Conservation (phyloP, 37 sponge, comb jelly and placozoan genomes). For the Theonella swinhoei region DNA sequence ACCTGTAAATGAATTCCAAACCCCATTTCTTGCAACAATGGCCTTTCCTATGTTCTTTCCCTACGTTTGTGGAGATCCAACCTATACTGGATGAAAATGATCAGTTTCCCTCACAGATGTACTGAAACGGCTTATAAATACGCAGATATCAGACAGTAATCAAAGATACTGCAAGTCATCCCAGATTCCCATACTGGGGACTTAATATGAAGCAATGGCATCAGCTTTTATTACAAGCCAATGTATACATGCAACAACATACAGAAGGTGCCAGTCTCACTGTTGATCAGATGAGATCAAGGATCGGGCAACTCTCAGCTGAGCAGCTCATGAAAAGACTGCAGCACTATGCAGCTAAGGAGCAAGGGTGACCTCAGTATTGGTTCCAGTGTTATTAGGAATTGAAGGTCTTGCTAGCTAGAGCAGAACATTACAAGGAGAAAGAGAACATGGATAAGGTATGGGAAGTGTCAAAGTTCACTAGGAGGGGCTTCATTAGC, state of each 20-base stretch:
- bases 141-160: no score
- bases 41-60: no score
- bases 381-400: constrained; percentile 36
- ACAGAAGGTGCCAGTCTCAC: constrained; percentile 29
- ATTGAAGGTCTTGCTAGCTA: background rate
- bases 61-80: no score
- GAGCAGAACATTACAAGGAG: constrained; percentile 28
- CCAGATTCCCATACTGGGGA: no score
- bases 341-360: constrained; percentile 21
- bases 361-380: constrained; percentile 36
- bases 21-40: no score
- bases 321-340: constrained; percentile 27
- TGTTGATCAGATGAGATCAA: constrained; percentile 10
- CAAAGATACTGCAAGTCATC: no score
- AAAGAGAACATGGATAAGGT: no score
- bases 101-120: no score
- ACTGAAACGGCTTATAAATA: no score
- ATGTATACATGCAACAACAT: constrained; percentile 7
- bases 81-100: no score
- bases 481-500: constrained; percentile 32
- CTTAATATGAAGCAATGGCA: constrained; percentile 11
- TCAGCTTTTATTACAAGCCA: constrained; percentile 13
- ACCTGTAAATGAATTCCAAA: no score
- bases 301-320: constrained; percentile 6
- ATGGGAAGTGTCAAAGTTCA: constrained; percentile 33